phyloP scores from a whole-genome alignment of 2,113 vertebrate species.

The Leuciscus idus region DNA sequence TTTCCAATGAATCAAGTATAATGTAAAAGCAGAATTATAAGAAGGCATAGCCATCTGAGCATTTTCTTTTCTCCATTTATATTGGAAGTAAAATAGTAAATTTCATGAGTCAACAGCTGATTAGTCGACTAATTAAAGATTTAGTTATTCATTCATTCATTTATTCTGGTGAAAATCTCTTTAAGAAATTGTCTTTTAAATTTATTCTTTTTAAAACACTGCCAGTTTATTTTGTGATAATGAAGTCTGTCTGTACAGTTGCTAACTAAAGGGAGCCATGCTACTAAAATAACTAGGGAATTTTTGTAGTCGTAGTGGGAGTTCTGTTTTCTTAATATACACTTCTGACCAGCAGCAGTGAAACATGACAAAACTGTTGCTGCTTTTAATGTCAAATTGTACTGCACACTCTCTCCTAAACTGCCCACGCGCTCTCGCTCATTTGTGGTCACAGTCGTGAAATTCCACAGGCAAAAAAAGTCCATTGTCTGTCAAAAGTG shows the following conservation, averaged over 20 bases:
- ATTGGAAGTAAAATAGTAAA: background rate
- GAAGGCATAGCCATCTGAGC: conserved; percentile 21
- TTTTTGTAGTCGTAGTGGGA: too few relatives aligned
- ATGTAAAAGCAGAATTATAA: conserved; percentile 45
- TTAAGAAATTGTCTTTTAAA: background rate
- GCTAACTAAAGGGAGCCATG: too few relatives aligned
- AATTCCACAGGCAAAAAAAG: background rate
- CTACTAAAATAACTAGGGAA: too few relatives aligned
- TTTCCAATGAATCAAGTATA: conserved; percentile 48
- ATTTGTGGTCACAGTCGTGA: background rate
- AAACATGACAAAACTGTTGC: too few relatives aligned
- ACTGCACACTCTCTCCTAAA: too few relatives aligned
- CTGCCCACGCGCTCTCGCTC: too few relatives aligned
- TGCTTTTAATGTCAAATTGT: too few relatives aligned
- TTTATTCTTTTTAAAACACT: background rate
- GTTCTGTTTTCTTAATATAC: too few relatives aligned
- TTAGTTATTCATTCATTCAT: background rate
- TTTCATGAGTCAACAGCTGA: background rate
- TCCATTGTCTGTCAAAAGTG: background rate
- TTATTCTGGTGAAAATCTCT: background rate
- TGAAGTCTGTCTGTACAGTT: background rate
- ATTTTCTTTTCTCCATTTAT: background rate
- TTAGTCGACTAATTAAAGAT: background rate
- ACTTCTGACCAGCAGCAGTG: too few relatives aligned
- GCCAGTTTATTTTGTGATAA: background rate